Evolutionary conservation across 2,888 invertebrate genomes (phyloP).

Genomic region (Polydrusus cervinus): DNA sequence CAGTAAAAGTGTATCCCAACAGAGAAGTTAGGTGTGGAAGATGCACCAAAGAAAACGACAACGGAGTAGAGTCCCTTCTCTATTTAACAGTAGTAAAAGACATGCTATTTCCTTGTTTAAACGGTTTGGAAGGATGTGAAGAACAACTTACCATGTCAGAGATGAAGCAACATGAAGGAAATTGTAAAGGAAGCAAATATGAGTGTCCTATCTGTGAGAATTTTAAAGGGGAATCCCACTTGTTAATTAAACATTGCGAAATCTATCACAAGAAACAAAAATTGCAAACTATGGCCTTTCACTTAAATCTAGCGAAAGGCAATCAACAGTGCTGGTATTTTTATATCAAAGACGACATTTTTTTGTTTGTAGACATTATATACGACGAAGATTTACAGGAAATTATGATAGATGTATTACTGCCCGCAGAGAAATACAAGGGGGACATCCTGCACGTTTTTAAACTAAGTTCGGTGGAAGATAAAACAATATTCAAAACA

Average conservation of each 20-base stretch:
- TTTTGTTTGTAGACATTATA: neutral
- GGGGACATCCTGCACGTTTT: neutral
- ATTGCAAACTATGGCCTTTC: neutral
- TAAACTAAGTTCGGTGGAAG: neutral
- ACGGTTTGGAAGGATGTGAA: conserved; percentile 15
- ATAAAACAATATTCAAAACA: neutral
- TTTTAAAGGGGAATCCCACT: neutral
- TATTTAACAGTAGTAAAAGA: neutral
- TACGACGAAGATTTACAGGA: neutral
- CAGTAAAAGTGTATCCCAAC: neutral
- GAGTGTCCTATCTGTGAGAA: conserved; percentile 2
- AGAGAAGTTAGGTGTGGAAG: conserved; percentile 4
- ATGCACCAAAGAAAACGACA: neutral
- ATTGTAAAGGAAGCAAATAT: conserved; percentile 3
- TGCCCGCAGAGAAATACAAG: neutral
- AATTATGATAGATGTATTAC: neutral
- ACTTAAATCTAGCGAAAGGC: neutral
- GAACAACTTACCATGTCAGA: neutral
- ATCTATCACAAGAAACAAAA: neutral
- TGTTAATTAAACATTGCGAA: conserved; percentile 4
- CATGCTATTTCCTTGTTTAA: conserved; percentile 9
- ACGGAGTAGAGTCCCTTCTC: neutral
- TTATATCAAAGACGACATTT: neutral
- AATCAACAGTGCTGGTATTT: neutral
- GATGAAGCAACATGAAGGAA: conserved; percentile 27